Evolutionary conservation across 2,888 invertebrate genomes (phyloP).

Genomic region (Aporophyla lueneburgensis): DNA sequence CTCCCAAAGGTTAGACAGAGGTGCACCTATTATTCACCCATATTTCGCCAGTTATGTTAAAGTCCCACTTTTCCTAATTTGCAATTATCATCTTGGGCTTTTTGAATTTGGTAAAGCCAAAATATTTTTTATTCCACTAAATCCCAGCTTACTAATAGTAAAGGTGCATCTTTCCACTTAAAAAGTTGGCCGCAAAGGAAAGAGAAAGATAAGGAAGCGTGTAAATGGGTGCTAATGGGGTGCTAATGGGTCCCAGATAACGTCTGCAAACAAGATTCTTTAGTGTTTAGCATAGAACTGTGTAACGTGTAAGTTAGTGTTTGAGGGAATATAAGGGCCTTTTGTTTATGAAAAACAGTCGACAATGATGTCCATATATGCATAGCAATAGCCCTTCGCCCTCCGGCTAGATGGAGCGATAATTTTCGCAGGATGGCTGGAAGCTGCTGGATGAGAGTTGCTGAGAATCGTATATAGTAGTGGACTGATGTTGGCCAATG

Average conservation of each 20-base stretch:
- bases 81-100: too few species aligned
- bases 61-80: too few species aligned
- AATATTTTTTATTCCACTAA: neutral
- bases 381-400: too few species aligned
- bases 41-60: too few species aligned
- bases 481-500: too few species aligned
- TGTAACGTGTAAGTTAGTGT: slow-evolving; percentile 18
- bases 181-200: slow-evolving; percentile 45
- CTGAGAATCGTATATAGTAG: too few species aligned
- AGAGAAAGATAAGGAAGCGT: slow-evolving; percentile 63
- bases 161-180: slow-evolving; percentile 1
- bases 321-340: slow-evolving; percentile 7
- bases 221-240: slow-evolving; percentile 75
- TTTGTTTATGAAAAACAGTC: slow-evolving; percentile 19
- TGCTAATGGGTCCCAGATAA: slow-evolving; percentile 76
- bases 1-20: too few species aligned
- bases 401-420: too few species aligned
- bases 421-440: too few species aligned
- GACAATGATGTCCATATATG: neutral
- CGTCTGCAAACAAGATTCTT: slow-evolving; percentile 70
- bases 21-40: too few species aligned
- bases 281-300: slow-evolving; percentile 63
- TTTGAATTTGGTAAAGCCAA: neutral
- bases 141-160: neutral
- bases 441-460: too few species aligned